Percentiles rank a stretch among this genome's conserved stretches.
These are phyloP conservation scores for Microcebus lehilahytsara DNA, from an alignment of 2,113 vertebrate genomes.

Conservation along the genomic window DNA sequence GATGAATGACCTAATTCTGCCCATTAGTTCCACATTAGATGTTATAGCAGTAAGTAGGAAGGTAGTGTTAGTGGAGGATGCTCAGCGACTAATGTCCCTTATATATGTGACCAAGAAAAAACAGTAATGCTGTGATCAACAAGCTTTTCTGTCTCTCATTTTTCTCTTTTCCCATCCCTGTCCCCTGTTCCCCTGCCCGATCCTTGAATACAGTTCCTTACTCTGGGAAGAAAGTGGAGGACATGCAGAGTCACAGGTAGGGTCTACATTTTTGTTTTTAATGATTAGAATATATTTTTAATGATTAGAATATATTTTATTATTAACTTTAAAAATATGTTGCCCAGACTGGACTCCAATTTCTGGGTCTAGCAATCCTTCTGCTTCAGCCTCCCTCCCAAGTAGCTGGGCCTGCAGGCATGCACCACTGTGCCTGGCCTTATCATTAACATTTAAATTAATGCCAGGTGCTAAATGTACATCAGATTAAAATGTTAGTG, in stretches of 20 bases:
- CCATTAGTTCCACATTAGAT: neutral
- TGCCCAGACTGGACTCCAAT: too few species aligned
- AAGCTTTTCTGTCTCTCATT: neutral
- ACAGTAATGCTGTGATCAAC: neutral
- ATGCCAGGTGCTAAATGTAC: too few species aligned
- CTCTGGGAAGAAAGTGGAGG: neutral
- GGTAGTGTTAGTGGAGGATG: neutral
- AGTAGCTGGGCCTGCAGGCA: too few species aligned
- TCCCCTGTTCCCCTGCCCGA: neutral
- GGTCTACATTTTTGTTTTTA: neutral
- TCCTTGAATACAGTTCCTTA: neutral
- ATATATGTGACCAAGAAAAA: neutral
- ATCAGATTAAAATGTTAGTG: constrained; percentile 8
- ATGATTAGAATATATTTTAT: neutral
- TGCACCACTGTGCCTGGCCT: neutral
- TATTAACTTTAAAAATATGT: neutral
- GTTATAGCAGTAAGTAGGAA: neutral
- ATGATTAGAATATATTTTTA: constrained; percentile 26
- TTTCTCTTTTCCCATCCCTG: neutral
- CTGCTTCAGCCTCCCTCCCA: too few species aligned
- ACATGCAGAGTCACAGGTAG: neutral
- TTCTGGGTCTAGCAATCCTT: too few species aligned
- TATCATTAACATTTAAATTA: constrained; percentile 23
- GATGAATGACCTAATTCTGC: neutral
- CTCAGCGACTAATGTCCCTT: neutral